A percentile compares a stretch with the other conserved stretches of the same genome.
These are phyloP conservation scores for Loriculus beryllinus DNA, from an alignment of 2,797 vertebrate species.

Conservation along the genomic window DNA sequence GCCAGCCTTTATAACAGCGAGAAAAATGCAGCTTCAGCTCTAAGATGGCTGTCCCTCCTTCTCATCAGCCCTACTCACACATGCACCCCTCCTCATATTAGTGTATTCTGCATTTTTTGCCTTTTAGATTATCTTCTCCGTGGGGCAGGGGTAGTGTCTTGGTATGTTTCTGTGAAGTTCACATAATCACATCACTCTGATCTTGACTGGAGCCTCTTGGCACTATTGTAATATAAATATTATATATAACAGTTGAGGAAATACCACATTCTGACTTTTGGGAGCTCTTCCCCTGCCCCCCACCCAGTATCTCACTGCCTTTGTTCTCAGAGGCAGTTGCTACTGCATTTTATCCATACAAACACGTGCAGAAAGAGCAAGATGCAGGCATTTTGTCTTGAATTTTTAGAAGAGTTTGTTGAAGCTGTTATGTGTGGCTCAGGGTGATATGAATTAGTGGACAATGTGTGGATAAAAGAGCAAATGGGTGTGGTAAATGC, in stretches of 20 bases:
- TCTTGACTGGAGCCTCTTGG: constrained; percentile 11
- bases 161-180: background rate
- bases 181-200: background rate
- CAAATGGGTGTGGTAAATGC: background rate
- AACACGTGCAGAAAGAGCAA: background rate
- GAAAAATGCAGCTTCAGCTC: background rate
- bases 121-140: background rate
- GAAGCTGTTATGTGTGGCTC: background rate
- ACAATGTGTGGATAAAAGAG: background rate
- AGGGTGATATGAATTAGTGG: background rate
- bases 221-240: constrained; percentile 18
- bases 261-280: background rate
- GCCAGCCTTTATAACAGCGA: background rate
- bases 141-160: background rate
- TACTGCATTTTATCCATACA: background rate
- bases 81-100: background rate
- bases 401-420: background rate
- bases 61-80: background rate
- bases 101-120: background rate
- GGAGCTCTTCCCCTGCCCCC: background rate
- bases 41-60: background rate
- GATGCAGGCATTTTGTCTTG: background rate
- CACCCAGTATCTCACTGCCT: background rate
- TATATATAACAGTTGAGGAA: constrained; percentile 1
- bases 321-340: background rate